Evolutionary conservation across 2,113 vertebrate genomes (phyloP).

Genomic region (Holacanthus passer): DNA sequence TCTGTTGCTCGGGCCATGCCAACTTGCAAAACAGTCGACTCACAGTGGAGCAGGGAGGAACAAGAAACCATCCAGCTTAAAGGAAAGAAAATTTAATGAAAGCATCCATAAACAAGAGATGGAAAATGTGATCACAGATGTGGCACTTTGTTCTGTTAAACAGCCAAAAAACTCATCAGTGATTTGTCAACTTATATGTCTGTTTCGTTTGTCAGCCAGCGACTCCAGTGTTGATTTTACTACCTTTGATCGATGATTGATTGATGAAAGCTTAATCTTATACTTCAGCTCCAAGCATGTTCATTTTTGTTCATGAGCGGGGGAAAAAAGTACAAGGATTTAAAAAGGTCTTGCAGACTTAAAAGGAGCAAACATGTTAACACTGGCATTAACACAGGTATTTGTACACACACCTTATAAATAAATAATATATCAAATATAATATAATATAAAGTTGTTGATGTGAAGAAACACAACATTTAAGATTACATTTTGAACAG

Average conservation of each 20-base stretch:
- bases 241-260: background rate
- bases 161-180: background rate
- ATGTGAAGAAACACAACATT: no score
- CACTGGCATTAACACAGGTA: no score
- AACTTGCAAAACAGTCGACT: background rate
- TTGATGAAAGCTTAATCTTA: background rate
- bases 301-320: no score
- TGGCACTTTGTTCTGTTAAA: background rate
- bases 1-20: slow-evolving; percentile 31
- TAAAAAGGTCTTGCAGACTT: no score
- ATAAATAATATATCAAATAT: no score
- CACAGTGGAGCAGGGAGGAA: background rate
- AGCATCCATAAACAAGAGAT: background rate
- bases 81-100: background rate
- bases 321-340: no score
- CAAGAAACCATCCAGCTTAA: background rate
- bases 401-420: no score
- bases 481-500: no score
- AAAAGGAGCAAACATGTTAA: no score
- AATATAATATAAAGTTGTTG: no score
- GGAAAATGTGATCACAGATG: background rate
- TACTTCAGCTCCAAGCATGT: no score
- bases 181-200: background rate
- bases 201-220: background rate
- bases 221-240: background rate